phyloP scores from a whole-genome alignment of 1,140 invertebrate genomes.

The Bombus pascuorum region DNA sequence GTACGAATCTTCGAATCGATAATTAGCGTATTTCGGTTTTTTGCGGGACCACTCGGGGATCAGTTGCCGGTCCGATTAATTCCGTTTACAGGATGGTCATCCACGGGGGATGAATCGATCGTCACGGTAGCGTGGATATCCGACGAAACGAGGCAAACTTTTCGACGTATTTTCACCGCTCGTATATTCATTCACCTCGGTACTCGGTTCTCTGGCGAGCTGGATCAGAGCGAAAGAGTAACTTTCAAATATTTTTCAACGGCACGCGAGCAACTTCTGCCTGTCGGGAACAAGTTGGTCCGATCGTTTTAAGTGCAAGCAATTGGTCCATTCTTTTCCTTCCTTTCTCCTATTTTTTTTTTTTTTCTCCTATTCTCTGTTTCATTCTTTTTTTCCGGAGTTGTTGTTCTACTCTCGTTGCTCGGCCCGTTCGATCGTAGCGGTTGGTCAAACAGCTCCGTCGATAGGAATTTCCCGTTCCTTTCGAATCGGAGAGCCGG shows the following conservation, averaged over 20 bases:
- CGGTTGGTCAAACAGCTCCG: slow-evolving; percentile 10
- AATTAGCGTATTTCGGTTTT: slow-evolving; percentile 4
- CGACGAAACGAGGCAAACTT: slow-evolving; percentile 5
- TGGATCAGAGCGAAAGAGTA: slow-evolving; percentile 7
- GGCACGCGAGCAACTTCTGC: slow-evolving; percentile 23
- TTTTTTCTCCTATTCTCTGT: not conserved
- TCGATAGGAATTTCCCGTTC: slow-evolving; percentile 17
- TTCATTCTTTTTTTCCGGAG: not conserved
- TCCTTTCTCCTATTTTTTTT: no score
- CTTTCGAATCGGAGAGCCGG: not conserved
- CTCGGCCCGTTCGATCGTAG: not conserved
- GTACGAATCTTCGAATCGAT: not conserved
- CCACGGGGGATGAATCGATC: slow-evolving; percentile 10
- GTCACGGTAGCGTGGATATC: not conserved
- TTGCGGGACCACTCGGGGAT: not conserved
- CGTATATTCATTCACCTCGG: slow-evolving; percentile 22
- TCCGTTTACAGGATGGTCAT: slow-evolving; percentile 19
- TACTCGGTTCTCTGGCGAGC: not conserved
- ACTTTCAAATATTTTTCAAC: slow-evolving; percentile 39
- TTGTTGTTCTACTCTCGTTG: slow-evolving; percentile 3
- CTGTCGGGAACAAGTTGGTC: slow-evolving; percentile 23
- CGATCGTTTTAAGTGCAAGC: slow-evolving; percentile 36
- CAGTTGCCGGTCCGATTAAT: slow-evolving; percentile 20
- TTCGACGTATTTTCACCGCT: slow-evolving; percentile 27
- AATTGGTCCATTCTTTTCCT: slow-evolving; percentile 19